Percentiles rank a stretch among this genome's conserved stretches.
These are phyloP conservation scores for Pseudorectes ferrugineus DNA, from an alignment of 2,113 vertebrate species.

Conservation along the genomic window DNA sequence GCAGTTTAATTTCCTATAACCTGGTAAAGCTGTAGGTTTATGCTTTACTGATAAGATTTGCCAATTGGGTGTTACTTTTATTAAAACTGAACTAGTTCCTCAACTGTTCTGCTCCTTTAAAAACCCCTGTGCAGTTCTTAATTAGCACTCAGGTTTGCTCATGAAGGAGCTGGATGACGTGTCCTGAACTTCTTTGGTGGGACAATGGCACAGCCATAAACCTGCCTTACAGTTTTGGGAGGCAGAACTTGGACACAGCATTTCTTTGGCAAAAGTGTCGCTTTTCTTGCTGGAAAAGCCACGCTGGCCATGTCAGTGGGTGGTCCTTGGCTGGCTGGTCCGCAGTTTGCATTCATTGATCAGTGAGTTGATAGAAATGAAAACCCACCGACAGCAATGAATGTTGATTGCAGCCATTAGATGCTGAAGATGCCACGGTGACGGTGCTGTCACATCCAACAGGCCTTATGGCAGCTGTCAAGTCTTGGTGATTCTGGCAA, in stretches of 20 bases:
- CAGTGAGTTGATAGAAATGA: conserved; percentile 87
- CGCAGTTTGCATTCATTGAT: conserved; percentile 99
- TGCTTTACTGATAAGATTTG: neutral
- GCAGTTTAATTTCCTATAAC: neutral
- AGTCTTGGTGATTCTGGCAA: neutral
- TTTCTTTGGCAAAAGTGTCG: accelerated
- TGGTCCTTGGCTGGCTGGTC: conserved; percentile 74
- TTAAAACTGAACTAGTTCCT: neutral
- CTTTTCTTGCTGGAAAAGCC: accelerated
- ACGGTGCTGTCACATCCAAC: accelerated
- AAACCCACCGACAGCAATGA: conserved; percentile 99
- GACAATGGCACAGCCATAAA: neutral
- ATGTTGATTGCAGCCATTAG: conserved; percentile 99
- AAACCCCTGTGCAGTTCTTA: neutral
- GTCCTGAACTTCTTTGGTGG: neutral
- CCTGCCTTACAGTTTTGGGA: accelerated
- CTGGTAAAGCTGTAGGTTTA: neutral
- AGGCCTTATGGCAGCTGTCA: accelerated
- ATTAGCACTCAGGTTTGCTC: neutral
- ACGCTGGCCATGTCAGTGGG: accelerated
- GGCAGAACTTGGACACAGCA: accelerated
- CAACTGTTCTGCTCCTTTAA: neutral
- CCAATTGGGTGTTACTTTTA: neutral
- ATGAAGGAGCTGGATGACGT: accelerated
- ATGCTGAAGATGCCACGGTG: neutral